Conservation (phyloP, 2,113 vertebrate species). For the Noturus placidus region DNA sequence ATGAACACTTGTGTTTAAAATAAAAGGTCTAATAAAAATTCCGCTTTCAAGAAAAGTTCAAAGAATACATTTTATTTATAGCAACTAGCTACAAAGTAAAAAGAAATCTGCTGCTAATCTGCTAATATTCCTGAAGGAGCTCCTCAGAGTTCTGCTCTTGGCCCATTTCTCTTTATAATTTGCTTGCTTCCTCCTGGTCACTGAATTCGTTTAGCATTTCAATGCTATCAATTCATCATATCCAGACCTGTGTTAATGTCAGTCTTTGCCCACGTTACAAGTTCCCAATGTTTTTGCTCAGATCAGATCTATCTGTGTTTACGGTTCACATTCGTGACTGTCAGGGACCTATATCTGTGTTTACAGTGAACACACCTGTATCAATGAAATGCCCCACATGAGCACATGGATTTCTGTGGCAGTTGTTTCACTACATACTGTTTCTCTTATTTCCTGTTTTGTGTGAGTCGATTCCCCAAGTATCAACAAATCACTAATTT, state of each 20-base stretch:
- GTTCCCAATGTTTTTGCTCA: not conserved
- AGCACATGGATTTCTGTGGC: not conserved
- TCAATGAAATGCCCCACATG: not conserved
- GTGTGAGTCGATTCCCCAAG: not conserved
- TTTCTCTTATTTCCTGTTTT: not conserved
- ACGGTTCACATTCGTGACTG: not conserved
- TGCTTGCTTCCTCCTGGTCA: not conserved
- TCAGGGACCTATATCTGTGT: not conserved
- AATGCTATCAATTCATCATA: not conserved
- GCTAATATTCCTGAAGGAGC: not conserved
- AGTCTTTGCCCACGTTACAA: no score
- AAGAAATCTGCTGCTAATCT: constrained; percentile 1
- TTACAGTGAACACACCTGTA: not conserved
- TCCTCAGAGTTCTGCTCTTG: constrained; percentile 18
- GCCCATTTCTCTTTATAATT: constrained; percentile 20
- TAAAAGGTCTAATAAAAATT: not conserved
- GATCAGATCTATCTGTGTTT: not conserved
- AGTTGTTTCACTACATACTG: not conserved
- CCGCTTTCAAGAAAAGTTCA: not conserved
- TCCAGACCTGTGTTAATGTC: not conserved
- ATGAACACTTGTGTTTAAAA: not conserved
- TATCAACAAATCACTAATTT: not conserved
- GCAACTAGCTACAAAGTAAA: constrained; percentile 13
- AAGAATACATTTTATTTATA: not conserved
- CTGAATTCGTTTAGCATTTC: not conserved